These are phyloP conservation scores for Aphyosemion australe DNA, from an alignment of 2,113 vertebrate species.

Conservation along the genomic window DNA sequence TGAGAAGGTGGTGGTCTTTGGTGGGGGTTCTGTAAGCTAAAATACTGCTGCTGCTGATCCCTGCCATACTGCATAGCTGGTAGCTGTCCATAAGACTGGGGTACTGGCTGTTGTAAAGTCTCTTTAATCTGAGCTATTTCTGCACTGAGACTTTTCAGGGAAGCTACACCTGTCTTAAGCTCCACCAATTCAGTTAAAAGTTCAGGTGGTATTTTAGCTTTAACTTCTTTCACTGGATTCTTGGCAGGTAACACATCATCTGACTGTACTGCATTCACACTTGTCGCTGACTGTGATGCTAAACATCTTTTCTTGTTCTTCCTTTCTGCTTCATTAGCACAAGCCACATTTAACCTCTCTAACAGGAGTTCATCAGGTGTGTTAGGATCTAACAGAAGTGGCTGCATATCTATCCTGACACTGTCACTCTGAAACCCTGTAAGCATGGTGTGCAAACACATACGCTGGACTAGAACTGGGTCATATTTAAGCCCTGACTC, in stretches of 20 bases:
- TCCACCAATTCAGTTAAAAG: slow-evolving; percentile 16
- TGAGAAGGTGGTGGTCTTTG: neutral
- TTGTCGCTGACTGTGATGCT: neutral
- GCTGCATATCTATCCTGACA: slow-evolving; percentile 29
- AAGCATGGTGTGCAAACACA: slow-evolving; percentile 25
- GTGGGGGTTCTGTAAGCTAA: neutral
- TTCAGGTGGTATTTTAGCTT: slow-evolving; percentile 2
- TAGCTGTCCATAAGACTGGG: neutral
- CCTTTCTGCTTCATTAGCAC: slow-evolving; percentile 25
- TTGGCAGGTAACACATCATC: neutral
- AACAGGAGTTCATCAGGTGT: slow-evolving; percentile 32
- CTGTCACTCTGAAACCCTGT: slow-evolving; percentile 34
- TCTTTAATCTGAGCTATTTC: slow-evolving; percentile 32
- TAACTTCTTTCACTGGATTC: slow-evolving; percentile 1
- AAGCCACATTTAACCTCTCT: slow-evolving; percentile 25
- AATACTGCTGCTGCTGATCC: neutral
- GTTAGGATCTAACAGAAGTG: slow-evolving; percentile 3
- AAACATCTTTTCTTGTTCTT: slow-evolving; percentile 9
- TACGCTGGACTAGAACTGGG: slow-evolving; percentile 22
- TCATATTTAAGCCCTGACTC: slow-evolving; percentile 40
- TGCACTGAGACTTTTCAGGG: slow-evolving; percentile 17
- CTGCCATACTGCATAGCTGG: neutral
- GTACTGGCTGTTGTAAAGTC: neutral
- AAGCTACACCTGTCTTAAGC: slow-evolving; percentile 17
- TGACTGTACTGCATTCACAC: slow-evolving; percentile 14